Evolutionary conservation across 2,113 vertebrate species (phyloP).

Genomic region (Caranx melampygus): DNA sequence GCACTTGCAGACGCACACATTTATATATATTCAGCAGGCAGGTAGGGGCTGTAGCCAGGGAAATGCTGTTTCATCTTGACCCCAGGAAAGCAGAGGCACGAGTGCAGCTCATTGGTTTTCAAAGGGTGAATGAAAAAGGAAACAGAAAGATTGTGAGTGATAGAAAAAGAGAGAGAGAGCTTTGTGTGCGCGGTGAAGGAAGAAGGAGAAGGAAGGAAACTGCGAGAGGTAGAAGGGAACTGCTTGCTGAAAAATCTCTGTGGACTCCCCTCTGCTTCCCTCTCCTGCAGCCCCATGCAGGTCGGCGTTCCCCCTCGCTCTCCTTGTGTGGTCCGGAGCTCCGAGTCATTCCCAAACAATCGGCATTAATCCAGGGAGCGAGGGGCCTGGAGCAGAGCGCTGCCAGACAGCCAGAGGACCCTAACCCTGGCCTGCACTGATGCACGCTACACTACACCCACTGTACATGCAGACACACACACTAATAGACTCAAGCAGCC

Average conservation of each 20-base stretch:
- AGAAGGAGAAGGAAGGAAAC: slow-evolving; percentile 15
- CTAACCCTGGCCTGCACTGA: slow-evolving; percentile 59
- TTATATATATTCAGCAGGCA: slow-evolving; percentile 32
- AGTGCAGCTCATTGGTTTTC: slow-evolving; percentile 55
- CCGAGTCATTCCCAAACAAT: slow-evolving; percentile 84
- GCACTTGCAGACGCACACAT: slow-evolving; percentile 3
- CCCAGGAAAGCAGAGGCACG: slow-evolving; percentile 39
- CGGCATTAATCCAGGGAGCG: slow-evolving; percentile 83
- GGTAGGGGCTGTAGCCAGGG: slow-evolving; percentile 43
- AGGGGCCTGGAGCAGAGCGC: slow-evolving; percentile 71
- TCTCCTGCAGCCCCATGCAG: slow-evolving; percentile 48
- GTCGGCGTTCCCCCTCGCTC: slow-evolving; percentile 61
- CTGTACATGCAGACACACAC: slow-evolving; percentile 39
- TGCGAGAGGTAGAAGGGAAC: slow-evolving; percentile 21
- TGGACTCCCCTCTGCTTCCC: slow-evolving; percentile 43
- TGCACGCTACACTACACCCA: slow-evolving; percentile 57
- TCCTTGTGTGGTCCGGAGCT: slow-evolving; percentile 84
- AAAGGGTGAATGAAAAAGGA: slow-evolving; percentile 56
- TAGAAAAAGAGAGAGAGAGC: slow-evolving; percentile 27
- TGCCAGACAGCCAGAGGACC: slow-evolving; percentile 74
- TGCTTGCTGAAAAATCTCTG: slow-evolving; percentile 39
- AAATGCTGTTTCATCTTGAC: slow-evolving; percentile 47
- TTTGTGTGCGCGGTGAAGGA: not conserved
- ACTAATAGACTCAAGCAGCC: slow-evolving; percentile 33
- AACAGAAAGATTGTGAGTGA: slow-evolving; percentile 29